phyloP scores from a whole-genome alignment of 2,113 vertebrate species.

The Tauraco erythrolophus region DNA sequence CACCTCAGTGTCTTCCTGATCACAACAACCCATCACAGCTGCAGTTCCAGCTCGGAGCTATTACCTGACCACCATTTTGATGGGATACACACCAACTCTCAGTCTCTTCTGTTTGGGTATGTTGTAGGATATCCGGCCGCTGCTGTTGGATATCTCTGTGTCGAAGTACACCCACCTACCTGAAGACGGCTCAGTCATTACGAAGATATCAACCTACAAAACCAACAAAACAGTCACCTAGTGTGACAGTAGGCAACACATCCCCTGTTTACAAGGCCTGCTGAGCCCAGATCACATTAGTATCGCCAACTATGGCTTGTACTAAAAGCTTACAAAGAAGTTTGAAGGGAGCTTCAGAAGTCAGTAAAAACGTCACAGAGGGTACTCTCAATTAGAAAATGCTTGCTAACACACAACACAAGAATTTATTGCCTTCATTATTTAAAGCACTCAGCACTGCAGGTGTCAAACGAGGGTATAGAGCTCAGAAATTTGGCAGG shows the following conservation, averaged over 20 bases:
- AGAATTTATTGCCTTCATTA: neutral
- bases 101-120: slow-evolving; percentile 89
- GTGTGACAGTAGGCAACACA: neutral
- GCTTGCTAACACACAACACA: neutral
- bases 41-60: neutral
- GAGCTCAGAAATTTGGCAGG: neutral
- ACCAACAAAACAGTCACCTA: neutral
- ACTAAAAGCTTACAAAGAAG: neutral
- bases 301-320: neutral
- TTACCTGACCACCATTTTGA: slow-evolving; percentile 98
- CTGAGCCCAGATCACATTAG: neutral
- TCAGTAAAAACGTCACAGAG: neutral
- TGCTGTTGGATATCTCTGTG: slow-evolving; percentile 94
- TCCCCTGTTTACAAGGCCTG: neutral
- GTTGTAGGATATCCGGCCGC: slow-evolving; percentile 89
- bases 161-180: slow-evolving; percentile 95
- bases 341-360: neutral
- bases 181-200: slow-evolving; percentile 93
- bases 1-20: neutral
- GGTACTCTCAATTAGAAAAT: neutral
- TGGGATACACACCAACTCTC: slow-evolving; percentile 90
- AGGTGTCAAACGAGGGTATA: accelerated
- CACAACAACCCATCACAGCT: neutral
- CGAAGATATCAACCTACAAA: slow-evolving; percentile 90
- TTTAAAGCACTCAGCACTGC: neutral